phyloP scores from a whole-genome alignment of 2,888 invertebrate genomes.

The Nemurella pictetii region DNA sequence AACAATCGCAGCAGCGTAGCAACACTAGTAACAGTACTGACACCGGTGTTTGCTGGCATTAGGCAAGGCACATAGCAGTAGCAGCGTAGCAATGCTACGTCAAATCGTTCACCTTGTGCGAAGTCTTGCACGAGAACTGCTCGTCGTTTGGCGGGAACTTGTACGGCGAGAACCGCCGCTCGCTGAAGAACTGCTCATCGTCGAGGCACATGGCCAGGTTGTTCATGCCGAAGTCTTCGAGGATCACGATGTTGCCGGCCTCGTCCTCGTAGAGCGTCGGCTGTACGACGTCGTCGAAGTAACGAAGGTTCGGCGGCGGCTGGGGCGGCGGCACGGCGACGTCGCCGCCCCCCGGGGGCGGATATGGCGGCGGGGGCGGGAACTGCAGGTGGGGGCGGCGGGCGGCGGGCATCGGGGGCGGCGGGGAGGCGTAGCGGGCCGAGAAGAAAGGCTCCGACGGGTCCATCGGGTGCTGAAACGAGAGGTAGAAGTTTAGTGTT shows the following conservation, averaged over 20 bases:
- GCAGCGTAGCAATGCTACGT: too few species aligned
- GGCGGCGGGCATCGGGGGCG: constrained; percentile 39
- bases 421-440: background rate
- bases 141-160: constrained; percentile 64
- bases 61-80: background rate
- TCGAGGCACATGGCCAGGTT: constrained; percentile 24
- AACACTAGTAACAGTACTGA: too few species aligned
- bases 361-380: constrained; percentile 74
- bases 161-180: background rate
- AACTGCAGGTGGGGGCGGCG: constrained; percentile 62
- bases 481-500: too few species aligned
- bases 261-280: constrained; percentile 51
- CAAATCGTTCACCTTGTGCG: constrained; percentile 55
- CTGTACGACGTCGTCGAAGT: constrained; percentile 49
- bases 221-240: background rate
- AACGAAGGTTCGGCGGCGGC: constrained; percentile 46
- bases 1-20: too few species aligned
- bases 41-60: too few species aligned
- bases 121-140: constrained; percentile 68
- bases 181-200: constrained; percentile 2
- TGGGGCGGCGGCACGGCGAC: constrained; percentile 34
- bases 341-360: constrained; percentile 54
- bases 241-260: constrained; percentile 1
- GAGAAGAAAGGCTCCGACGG: background rate
- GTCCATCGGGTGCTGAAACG: background rate